Conservation (phyloP, 2,888 invertebrate species). For the Apotomis turbidana region DNA sequence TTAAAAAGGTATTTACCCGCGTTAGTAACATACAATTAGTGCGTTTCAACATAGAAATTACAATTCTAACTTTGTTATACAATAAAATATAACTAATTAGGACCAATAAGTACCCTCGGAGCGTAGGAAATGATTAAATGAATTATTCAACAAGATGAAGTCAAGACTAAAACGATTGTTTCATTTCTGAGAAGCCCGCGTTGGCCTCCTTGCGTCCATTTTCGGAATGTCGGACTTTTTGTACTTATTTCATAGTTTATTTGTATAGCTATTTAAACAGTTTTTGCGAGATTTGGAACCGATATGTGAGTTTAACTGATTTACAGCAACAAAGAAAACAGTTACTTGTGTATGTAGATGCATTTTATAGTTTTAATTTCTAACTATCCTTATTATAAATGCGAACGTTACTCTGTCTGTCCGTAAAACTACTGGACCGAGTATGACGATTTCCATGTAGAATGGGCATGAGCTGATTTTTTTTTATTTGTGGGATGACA, state of each 20-base stretch:
- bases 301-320: no score
- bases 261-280: conserved; percentile 4
- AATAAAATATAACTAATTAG: conserved; percentile 53
- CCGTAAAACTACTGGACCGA: no score
- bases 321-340: no score
- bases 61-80: conserved; percentile 24
- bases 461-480: no score
- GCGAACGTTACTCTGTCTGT: no score
- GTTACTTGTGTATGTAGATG: no score
- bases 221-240: conserved; percentile 35
- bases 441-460: no score
- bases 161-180: conserved; percentile 75
- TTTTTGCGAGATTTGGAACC: background rate
- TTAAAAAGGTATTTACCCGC: background rate
- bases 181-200: conserved; percentile 67
- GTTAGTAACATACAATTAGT: background rate
- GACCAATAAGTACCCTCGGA: conserved; percentile 56
- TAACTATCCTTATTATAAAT: no score
- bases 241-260: conserved; percentile 1
- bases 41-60: conserved; percentile 13
- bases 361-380: no score
- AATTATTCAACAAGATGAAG: conserved; percentile 75
- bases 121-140: conserved; percentile 73
- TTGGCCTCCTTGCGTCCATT: conserved; percentile 55
- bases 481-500: no score